Percentiles rank a stretch among this genome's conserved stretches.
Conservation (phyloP, 2,113 vertebrate species). For the Azemiops feae region DNA sequence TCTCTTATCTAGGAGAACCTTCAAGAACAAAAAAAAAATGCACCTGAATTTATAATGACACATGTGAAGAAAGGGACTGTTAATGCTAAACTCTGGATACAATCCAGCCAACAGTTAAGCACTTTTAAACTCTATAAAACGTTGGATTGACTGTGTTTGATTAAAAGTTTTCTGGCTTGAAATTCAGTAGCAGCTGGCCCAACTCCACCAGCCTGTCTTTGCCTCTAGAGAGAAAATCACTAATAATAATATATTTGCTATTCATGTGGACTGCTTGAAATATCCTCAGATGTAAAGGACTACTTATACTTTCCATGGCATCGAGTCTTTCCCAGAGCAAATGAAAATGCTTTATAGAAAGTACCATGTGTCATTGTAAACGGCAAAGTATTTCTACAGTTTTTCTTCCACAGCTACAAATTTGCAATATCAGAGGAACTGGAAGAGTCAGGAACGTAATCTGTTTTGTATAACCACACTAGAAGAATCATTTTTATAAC, state of each 20-base stretch:
- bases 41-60: neutral
- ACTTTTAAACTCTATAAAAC: neutral
- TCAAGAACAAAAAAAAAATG: neutral
- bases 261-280: neutral
- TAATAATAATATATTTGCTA: neutral
- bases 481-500: constrained; percentile 5
- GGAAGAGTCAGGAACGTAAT: neutral
- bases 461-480: neutral
- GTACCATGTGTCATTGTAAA: neutral
- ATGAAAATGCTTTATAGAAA: neutral
- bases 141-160: neutral
- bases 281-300: constrained; percentile 1
- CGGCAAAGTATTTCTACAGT: neutral
- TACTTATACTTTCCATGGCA: neutral
- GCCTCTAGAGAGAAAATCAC: constrained; percentile 2
- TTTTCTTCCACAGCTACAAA: constrained; percentile 7
- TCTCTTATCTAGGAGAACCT: neutral
- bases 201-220: neutral
- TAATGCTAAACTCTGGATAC: neutral
- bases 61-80: neutral
- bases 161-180: neutral
- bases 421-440: constrained; percentile 19
- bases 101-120: neutral
- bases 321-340: neutral
- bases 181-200: neutral